Base-by-base conservation (phyloP, 2,888 invertebrate species). In the Drosophila rubida region DNA sequence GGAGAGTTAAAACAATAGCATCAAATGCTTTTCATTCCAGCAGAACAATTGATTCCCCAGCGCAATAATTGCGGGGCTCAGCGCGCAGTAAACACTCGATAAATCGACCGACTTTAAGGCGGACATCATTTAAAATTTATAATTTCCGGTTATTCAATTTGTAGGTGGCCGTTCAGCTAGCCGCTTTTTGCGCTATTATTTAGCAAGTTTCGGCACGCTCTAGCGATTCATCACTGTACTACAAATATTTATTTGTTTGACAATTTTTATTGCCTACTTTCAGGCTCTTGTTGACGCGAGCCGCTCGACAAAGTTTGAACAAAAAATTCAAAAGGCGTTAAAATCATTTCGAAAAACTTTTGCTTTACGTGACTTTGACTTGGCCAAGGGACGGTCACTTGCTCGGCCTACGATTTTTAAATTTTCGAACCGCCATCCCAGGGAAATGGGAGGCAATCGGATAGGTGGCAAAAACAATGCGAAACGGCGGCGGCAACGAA, bases 261-360 rank as follows among this genome's bases (percentile, higher is more conserved):
- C 80, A 77, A 83, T 80, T 86, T 80, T 73, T 73, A 83, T 86
- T 82, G 83, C 80, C 77, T 83, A 71, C 86, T 82, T 80, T 81
- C 69, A 45, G 79, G 70, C 72, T 35, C 59, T 63, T 59, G 67
- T 58, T 58, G 51, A 41, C 60, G 37, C 45, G 41, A 51, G 54
- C 35, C 44, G 55, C 58, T 69, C 30, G 44, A 63, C 27, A 61
- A 69, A 62, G 58, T 82, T 78, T 69, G 27, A 58, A 60, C 51
- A 80, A 61, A 78, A 74, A 69, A 82, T 82, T 82, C 83, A 81
- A 85, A 81, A 81, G 83, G 81, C 81, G 86, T 85, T 81, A 85
- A 81, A 85, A 82, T 74, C 74, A 82, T 86, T 82, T 82, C 53
- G 71, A 64, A 51, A 69, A 82, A 82, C 80, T 82, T 82, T 82